Percentiles rank a stretch among this genome's conserved stretches.
These are phyloP conservation scores for Nasua narica DNA, from an alignment of 2,797 vertebrate genomes.

Conservation along the genomic window DNA sequence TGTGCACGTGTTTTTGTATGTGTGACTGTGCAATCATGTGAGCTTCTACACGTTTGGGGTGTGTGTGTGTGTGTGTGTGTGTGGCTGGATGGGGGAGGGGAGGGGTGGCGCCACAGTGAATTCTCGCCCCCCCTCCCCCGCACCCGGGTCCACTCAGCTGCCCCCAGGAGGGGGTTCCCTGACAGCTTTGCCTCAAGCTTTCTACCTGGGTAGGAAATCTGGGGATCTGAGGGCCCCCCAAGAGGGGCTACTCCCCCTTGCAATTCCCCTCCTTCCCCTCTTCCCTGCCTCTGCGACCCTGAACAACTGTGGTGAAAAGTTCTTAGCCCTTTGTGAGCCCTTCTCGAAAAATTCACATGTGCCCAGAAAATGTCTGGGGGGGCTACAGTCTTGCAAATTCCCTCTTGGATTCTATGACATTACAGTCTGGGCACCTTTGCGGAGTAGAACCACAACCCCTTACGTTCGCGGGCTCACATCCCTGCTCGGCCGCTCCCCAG, in stretches of 20 bases:
- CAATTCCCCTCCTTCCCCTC: too few species aligned
- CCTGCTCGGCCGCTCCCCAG: background rate
- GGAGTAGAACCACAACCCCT: background rate
- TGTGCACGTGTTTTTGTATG: background rate
- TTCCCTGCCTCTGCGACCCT: too few species aligned
- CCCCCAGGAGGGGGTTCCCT: fast-evolving
- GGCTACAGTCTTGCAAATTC: background rate
- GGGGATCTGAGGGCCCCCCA: fast-evolving
- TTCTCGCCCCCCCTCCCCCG: background rate
- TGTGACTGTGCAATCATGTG: background rate
- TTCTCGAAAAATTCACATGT: background rate
- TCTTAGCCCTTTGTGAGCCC: background rate
- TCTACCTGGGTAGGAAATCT: background rate
- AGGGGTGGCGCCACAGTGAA: background rate
- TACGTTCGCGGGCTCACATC: fast-evolving
- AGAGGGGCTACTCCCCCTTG: background rate
- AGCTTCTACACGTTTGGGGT: too few species aligned
- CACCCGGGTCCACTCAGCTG: background rate
- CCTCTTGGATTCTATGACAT: background rate
- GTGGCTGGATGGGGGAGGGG: too few species aligned
- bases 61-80: fast-evolving
- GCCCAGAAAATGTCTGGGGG: background rate
- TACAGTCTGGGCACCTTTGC: background rate
- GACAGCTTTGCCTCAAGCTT: background rate
- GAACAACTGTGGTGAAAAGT: background rate